Conservation (phyloP, 1,140 invertebrate species). For the Leptinotarsa defecta region DNA sequence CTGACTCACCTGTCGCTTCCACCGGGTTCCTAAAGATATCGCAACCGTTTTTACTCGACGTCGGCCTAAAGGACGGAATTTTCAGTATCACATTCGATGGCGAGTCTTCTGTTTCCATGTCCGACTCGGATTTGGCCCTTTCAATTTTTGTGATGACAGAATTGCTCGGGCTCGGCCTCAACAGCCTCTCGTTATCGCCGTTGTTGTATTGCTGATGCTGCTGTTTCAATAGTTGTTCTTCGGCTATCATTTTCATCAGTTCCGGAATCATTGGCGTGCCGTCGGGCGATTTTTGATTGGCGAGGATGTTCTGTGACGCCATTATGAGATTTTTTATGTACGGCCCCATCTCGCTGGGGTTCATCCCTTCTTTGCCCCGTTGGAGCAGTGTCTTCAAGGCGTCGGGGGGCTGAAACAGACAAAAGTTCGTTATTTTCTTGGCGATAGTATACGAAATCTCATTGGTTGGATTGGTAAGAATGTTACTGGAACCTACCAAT, state of each 20-base stretch:
- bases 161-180: constrained; percentile 54
- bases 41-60: constrained; percentile 68
- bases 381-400: constrained; percentile 64
- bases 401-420: constrained; percentile 55
- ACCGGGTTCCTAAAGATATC: constrained; percentile 53
- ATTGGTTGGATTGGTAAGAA: no score
- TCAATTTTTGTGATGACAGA: constrained; percentile 51
- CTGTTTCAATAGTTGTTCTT: constrained; percentile 60
- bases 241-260: constrained; percentile 64
- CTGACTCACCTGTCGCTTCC: constrained; percentile 25
- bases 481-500: no score
- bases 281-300: constrained; percentile 43
- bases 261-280: constrained; percentile 60
- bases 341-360: constrained; percentile 62
- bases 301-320: constrained; percentile 42
- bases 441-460: not conserved
- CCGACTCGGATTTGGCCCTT: constrained; percentile 49
- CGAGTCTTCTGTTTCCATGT: constrained; percentile 56
- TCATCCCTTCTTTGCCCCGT: constrained; percentile 56
- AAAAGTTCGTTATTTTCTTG: not conserved
- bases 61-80: constrained; percentile 90
- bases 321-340: constrained; percentile 60
- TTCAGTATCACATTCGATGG: constrained; percentile 77
- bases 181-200: constrained; percentile 54
- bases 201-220: constrained; percentile 45